Conservation (phyloP, 2,888 invertebrate species). For the Tanypteryx hageni region DNA sequence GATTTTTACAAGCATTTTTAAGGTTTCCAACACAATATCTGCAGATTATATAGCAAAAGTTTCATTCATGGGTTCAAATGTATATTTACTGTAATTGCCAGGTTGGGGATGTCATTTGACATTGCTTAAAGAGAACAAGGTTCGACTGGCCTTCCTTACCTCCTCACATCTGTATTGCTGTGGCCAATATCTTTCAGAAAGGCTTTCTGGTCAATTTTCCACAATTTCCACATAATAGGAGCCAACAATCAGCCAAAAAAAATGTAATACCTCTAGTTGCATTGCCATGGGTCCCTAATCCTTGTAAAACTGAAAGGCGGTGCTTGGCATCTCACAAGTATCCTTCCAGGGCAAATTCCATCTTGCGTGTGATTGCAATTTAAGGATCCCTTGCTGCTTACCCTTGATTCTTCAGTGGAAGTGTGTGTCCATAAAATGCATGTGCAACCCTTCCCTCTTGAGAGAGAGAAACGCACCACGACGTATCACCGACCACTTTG, state of each 20-base stretch:
- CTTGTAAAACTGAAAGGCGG: not conserved
- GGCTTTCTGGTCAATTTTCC: conserved; percentile 17
- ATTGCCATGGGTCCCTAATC: not conserved
- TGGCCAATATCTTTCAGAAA: not conserved
- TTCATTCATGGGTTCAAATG: conserved; percentile 21
- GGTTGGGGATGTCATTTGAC: conserved; percentile 38
- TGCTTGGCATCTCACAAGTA: not conserved
- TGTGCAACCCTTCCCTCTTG: conserved; percentile 23
- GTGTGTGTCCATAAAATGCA: conserved; percentile 14
- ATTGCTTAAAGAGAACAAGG: conserved; percentile 4
- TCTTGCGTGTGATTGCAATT: not conserved
- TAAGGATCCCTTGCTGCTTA: conserved; percentile 41
- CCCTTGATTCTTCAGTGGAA: conserved; percentile 9
- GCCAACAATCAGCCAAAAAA: not conserved
- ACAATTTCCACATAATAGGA: not conserved
- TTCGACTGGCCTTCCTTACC: not conserved
- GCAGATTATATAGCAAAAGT: not conserved
- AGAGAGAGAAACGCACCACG: conserved; percentile 19
- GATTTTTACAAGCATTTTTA: conserved; percentile 13
- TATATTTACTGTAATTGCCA: conserved; percentile 37
- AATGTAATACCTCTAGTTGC: not conserved
- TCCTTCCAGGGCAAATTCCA: not conserved
- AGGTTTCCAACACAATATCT: not conserved
- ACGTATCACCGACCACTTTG: not conserved
- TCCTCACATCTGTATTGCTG: not conserved